phyloP scores from a whole-genome alignment of 2,888 invertebrate genomes.

The Drosophila flavopinicola region DNA sequence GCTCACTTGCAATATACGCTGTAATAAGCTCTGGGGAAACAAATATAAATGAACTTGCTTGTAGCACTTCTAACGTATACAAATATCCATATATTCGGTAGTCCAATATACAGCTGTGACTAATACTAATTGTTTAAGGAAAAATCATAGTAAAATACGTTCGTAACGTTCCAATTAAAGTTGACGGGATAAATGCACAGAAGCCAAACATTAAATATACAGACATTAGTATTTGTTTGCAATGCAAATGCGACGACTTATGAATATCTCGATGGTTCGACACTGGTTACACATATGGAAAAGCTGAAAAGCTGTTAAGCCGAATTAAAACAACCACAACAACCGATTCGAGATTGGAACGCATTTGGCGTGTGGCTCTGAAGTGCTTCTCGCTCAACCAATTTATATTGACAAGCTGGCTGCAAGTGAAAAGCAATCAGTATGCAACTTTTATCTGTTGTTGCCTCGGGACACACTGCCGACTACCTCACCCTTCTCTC shows the following conservation, averaged over 20 bases:
- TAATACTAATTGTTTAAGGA: too few relatives aligned
- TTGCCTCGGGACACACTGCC: not conserved
- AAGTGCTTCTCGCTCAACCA: constrained; percentile 22
- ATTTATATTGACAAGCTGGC: constrained; percentile 64
- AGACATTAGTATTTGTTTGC: not conserved
- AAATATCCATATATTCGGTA: too few relatives aligned
- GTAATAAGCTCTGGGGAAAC: not conserved
- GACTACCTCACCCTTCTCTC: not conserved
- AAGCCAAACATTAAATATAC: not conserved
- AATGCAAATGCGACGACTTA: constrained; percentile 40
- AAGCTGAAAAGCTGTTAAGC: constrained; percentile 5
- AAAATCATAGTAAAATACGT: too few relatives aligned
- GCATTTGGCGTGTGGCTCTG: constrained; percentile 7
- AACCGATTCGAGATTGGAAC: not conserved
- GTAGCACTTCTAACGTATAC: too few relatives aligned
- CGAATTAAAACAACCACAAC: not conserved
- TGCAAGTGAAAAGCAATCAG: constrained; percentile 67
- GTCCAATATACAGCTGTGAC: too few relatives aligned
- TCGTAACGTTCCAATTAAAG: not conserved
- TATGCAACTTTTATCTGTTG: constrained; percentile 49
- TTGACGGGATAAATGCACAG: not conserved
- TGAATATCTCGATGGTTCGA: constrained; percentile 49
- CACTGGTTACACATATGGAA: constrained; percentile 31
- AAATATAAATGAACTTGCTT: too few relatives aligned
- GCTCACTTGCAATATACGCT: not conserved